Base-by-base conservation (phyloP, 2,113 vertebrate genomes). In the Psophia crepitans region DNA sequence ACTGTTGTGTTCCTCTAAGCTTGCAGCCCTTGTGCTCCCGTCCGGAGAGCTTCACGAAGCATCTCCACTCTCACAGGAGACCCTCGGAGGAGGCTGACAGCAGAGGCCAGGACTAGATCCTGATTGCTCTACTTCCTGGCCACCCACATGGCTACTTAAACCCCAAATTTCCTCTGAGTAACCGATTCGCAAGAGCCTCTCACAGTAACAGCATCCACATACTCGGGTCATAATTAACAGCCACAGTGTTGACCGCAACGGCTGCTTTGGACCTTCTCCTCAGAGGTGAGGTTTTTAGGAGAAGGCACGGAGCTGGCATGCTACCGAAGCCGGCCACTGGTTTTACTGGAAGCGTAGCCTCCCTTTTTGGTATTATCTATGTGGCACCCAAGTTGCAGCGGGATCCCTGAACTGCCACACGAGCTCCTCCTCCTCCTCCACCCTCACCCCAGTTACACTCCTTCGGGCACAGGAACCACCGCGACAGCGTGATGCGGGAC, bases 1-100 rank as follows among this genome's bases (percentile, higher is more conserved):
- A 35, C 35, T 5, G 30, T 18, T 43, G 17, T 27, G 27, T 23
- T 20, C 37, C 33, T 28, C 43, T 18, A 4, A 46, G 9, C 44
- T 21, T 10, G 27, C 1, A 27, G 44, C 68, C 46, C 2, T 1
- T 4, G 7, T 22, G 8, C 18, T 33, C 14, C 0, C n/a, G 20
- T 2, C 61, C 54, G 28, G 39, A 28, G 27, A 22, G 53, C 51
- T 37, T 51, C 70, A 24, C 3, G 4, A 53, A 46, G 28, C 46
- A 46, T 23, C 37, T 68, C 46, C 12, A 4, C 33, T 66, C 21
- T 6, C 18, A 1, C 15, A 32, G 17, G 37, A 39, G 30, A 8
- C 46, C n/a, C 12, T 16, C 39, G 22, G 11, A 28, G 16, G 22
- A 53, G 60, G 18, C 70, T 17, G 70, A 66, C 33, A 44, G 58